phyloP scores from a whole-genome alignment of 2,888 invertebrate genomes.

The Melanostoma mellinum region DNA sequence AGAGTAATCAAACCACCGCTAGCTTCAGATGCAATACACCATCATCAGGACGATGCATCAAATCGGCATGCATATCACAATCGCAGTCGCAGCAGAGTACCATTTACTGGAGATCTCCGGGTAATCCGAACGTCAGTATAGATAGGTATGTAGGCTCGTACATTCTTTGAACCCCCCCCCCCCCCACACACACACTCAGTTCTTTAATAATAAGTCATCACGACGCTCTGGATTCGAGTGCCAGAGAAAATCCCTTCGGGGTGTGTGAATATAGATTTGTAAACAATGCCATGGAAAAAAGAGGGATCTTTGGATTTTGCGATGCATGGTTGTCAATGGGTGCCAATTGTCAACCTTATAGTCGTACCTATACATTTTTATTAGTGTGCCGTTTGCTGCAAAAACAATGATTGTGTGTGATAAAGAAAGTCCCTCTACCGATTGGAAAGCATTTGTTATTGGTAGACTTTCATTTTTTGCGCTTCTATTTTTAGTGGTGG shows the following conservation, averaged over 20 bases:
- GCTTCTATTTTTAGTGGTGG: background rate
- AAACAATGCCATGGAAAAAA: too few relatives aligned
- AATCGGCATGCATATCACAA: constrained; percentile 68
- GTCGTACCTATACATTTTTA: too few relatives aligned
- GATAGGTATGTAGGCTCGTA: constrained; percentile 70
- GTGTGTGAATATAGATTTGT: too few relatives aligned
- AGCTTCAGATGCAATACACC: constrained; percentile 53
- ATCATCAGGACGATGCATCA: constrained; percentile 54
- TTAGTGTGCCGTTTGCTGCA: too few relatives aligned
- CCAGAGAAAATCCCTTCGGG: too few relatives aligned
- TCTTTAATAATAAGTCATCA: background rate
- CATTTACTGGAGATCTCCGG: constrained; percentile 75
- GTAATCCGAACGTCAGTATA: constrained; percentile 54
- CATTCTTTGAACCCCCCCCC: background rate
- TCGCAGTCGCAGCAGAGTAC: constrained; percentile 75
- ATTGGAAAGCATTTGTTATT: background rate
- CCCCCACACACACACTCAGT: background rate
- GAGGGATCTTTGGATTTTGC: too few relatives aligned
- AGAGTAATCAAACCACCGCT: constrained; percentile 65
- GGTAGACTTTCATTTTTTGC: background rate
- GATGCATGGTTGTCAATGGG: too few relatives aligned
- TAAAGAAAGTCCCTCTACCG: background rate
- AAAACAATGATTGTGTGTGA: too few relatives aligned
- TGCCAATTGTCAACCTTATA: too few relatives aligned
- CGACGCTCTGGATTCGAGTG: background rate